A percentile compares a stretch with the other conserved stretches of the same genome.
Conservation (phyloP, 2,888 invertebrate genomes). For the Himalopsyche anomala region DNA sequence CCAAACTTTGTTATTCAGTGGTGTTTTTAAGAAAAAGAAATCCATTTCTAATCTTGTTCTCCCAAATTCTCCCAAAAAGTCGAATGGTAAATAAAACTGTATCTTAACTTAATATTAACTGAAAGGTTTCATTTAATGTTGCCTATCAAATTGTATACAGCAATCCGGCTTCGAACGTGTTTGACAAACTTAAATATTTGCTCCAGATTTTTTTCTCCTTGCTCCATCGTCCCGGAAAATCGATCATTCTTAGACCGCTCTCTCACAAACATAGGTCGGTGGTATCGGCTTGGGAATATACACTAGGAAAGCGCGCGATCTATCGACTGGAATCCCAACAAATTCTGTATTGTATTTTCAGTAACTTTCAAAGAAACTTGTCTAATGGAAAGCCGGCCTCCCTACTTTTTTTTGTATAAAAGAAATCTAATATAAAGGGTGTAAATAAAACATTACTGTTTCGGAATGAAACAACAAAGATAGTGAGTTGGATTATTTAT, state of each 20-base stretch:
- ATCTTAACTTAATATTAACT: no score
- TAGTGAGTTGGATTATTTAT: no score
- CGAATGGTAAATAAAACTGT: no score
- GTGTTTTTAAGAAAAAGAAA: no score
- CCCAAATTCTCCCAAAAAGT: no score
- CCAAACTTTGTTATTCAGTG: no score
- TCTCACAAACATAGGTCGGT: background rate
- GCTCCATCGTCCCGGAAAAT: background rate
- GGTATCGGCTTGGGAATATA: conserved; percentile 2
- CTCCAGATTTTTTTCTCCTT: background rate
- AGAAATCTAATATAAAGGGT: background rate
- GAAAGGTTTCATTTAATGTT: no score
- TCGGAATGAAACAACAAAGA: no score
- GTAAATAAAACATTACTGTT: conserved; percentile 22
- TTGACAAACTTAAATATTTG: background rate
- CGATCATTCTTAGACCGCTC: conserved; percentile 1
- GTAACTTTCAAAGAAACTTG: conserved; percentile 16
- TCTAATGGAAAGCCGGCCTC: background rate
- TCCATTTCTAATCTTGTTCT: no score
- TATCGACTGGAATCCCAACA: background rate
- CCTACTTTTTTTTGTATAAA: background rate
- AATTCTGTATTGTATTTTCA: conserved; percentile 2
- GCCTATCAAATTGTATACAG: no score
- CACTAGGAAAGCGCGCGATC: background rate
- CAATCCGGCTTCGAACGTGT: background rate